phyloP scores from a whole-genome alignment of 1,140 invertebrate genomes.

The Heliconius hewitsoni region DNA sequence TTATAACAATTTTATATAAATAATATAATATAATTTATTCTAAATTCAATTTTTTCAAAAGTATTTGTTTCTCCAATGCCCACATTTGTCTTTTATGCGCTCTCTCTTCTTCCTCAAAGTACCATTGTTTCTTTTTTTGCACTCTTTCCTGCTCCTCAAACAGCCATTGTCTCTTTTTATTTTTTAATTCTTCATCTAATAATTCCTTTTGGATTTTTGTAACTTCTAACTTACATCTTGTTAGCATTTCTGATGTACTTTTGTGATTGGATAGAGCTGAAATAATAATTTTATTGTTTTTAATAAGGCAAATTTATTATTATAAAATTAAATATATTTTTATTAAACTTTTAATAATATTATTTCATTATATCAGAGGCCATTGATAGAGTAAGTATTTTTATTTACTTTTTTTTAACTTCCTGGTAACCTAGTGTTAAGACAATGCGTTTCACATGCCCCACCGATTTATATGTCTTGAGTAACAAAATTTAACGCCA shows the following conservation, averaged over 20 bases:
- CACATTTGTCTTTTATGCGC: background rate
- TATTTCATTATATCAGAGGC: too few relatives aligned
- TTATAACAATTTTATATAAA: too few relatives aligned
- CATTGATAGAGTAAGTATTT: too few relatives aligned
- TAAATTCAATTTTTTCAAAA: background rate
- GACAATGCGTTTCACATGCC: too few relatives aligned
- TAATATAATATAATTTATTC: background rate
- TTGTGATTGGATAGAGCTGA: background rate
- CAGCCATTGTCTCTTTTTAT: background rate
- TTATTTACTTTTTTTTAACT: too few relatives aligned
- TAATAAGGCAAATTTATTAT: too few relatives aligned
- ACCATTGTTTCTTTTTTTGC: conserved; percentile 4
- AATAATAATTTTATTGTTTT: background rate
- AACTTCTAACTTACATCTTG: background rate
- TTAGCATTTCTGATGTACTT: background rate
- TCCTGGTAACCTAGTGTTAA: too few relatives aligned
- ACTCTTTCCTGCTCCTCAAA: background rate
- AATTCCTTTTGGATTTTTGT: background rate
- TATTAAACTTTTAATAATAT: too few relatives aligned
- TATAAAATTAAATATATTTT: too few relatives aligned
- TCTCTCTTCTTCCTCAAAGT: background rate
- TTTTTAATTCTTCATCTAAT: background rate
- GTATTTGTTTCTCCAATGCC: background rate
- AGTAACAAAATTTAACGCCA: too few relatives aligned
- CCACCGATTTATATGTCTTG: too few relatives aligned